Conservation (phyloP, 2,113 vertebrate species). For the Talpa occidentalis region DNA sequence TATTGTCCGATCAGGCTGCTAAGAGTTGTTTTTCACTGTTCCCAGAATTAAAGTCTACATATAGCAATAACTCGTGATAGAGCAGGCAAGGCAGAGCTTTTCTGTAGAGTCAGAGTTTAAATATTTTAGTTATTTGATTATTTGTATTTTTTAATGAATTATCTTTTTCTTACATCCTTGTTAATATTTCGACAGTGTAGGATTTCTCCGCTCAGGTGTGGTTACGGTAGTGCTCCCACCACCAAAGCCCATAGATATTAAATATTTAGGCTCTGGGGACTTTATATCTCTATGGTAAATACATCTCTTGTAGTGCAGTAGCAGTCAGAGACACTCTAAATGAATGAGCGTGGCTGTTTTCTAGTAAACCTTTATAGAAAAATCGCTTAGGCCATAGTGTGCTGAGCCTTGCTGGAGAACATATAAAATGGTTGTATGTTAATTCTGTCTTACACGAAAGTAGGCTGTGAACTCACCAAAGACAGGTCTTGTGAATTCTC, state of each 20-base stretch:
- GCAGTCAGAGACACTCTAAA: background rate
- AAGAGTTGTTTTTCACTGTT: background rate
- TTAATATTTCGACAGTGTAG: too few species aligned
- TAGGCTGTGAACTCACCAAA: background rate
- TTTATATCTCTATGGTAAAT: background rate
- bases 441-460: background rate
- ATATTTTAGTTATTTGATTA: too few species aligned
- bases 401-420: background rate
- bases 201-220: too few species aligned
- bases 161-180: too few species aligned
- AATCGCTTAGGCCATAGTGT: background rate
- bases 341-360: background rate
- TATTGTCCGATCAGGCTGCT: background rate
- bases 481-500: background rate
- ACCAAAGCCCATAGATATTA: background rate
- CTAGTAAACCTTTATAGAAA: slow-evolving; percentile 13
- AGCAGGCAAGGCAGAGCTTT: background rate
- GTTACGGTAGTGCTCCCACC: too few species aligned
- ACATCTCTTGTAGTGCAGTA: background rate
- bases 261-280: background rate
- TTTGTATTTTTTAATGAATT: too few species aligned
- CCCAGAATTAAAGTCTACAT: background rate
- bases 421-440: background rate
- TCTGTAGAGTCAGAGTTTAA: background rate
- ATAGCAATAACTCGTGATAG: background rate